Evolutionary conservation across 2,888 invertebrate genomes (phyloP), one percentile per base, ranked within the genome.

Genomic region (Resseliella maxima): DNA sequence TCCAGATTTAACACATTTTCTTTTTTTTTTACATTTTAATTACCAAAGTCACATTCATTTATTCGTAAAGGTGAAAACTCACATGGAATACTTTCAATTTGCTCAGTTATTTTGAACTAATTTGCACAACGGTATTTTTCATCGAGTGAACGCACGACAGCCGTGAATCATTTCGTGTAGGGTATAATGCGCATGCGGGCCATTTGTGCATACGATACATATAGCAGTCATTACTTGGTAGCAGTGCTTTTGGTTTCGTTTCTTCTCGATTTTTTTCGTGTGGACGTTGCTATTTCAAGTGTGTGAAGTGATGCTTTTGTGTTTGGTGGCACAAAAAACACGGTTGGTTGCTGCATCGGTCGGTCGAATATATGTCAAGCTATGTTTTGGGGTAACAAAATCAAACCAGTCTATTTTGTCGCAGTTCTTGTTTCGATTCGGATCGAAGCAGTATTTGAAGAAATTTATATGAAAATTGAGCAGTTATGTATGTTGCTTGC

Each of bases 381-480:
- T 31, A 72, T 18, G 35, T 72, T 72, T 72, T 59, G 6, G 35
- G 72, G 72, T 72, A 72, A 27, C 27, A 27, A 72, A 31, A 59
- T 59, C 59, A n/a, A n/a, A 10, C 59, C 59, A 59, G 59, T 59
- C 24, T 59, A 59, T 59, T 59, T 59, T 59, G 59, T 59, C 59
- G 59, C 59, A 59, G 59, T 59, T 59, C 59, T 59, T 15, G 59
- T 59, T 59, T 59, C 10, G 59, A 24, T 59, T 50, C 46, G 46
- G 46, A 18, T 50, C 2, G 18, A 50, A 50, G 46, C 46, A 41
- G 5, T 41, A 41, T 41, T 12, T 12, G 41, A 41, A 41, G 12
- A 41, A 5, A 41, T 12, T 41, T 18, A 50, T 24, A 59, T 24
- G 10, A 59, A 59, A 6, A 50, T 10, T 2, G 59, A 24, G 59